Base-by-base conservation (phyloP, 2,888 invertebrate species). In the Parnassius mnemosyne region DNA sequence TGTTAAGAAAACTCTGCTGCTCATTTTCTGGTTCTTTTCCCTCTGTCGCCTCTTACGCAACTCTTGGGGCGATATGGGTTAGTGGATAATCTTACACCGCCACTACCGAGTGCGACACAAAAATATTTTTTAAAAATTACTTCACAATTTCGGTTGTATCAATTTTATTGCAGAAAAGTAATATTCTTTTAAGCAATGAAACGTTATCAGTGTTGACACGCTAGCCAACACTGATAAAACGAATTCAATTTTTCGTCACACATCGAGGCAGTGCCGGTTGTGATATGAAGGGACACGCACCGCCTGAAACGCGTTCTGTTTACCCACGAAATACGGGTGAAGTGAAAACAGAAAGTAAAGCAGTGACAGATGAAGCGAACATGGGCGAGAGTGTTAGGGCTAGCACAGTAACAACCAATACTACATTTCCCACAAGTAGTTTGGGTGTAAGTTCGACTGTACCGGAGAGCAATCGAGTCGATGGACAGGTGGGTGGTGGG, bases 401-500 rank as follows among this genome's bases (percentile, higher is more conserved):
- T 5, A 47, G 9, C 11, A 11, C 43, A 47, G 34, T 7, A 34
- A 34, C 7, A 34, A 34, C 5, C 34, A 34, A 34, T 34, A 34
- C 34, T 1, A 34, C 34, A 34, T 34, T 5, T 34, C 34, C 34
- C 34, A 34, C 34, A 34, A 7, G 34, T 34, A 5, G 7, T 34
- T 34, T 34, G 34, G 5, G 34, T 34, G 34, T 1, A 34, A 34
- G 5, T 34, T 34, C 34, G 7, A 34, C 7, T 34, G 34, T 34
- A 34, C 5, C 34, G 7, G 7, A 34, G 34, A 34, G 1, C 20
- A 20, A 20, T 20, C 20, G 7, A 0, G 16, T n/a, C 16, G 42
- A 10, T 9, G 13, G 49, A 3, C 13, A 13, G 11, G 10, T 9
- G 41, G 10, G 10, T 44, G 61, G 69, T 0, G 73, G 67, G 1